Conservation (phyloP, 2,888 invertebrate genomes). For the Drosophila kanekoi region DNA sequence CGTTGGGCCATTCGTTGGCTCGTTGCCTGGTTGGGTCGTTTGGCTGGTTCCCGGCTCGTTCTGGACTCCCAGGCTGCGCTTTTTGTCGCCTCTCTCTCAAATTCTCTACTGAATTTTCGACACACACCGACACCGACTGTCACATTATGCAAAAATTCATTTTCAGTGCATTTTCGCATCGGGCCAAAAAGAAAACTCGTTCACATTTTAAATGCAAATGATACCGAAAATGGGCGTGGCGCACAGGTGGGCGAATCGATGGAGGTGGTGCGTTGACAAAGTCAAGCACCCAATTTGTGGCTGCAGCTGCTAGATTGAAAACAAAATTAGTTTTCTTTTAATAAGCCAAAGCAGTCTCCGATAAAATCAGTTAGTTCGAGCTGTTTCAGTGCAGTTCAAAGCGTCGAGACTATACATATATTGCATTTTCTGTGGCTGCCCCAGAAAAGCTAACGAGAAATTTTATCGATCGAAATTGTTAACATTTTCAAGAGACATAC, state of each 20-base stretch:
- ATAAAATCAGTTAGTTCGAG: conserved; percentile 41
- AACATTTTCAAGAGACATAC: neutral
- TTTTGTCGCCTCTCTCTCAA: conserved; percentile 46
- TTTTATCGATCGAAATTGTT: neutral
- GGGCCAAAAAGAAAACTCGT: conserved; percentile 40
- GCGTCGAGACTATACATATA: conserved; percentile 1
- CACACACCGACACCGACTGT: conserved; percentile 23
- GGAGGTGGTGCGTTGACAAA: conserved; percentile 33
- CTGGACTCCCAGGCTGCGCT: conserved; percentile 34
- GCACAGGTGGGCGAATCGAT: neutral
- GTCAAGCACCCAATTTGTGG: conserved; percentile 50
- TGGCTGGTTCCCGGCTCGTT: conserved; percentile 11
- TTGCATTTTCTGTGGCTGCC: conserved; percentile 10
- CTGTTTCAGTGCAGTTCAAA: conserved; percentile 3
- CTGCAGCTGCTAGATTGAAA: conserved; percentile 56
- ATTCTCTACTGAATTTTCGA: conserved; percentile 63
- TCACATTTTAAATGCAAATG: conserved; percentile 74
- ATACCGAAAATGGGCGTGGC: conserved; percentile 39
- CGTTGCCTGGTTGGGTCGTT: conserved; percentile 1
- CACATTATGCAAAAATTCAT: conserved; percentile 54
- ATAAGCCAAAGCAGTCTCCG: conserved; percentile 45
- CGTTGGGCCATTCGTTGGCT: conserved; percentile 26
- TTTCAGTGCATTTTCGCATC: conserved; percentile 48
- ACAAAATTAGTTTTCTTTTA: conserved; percentile 64
- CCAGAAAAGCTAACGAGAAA: neutral